Evolutionary conservation across 2,797 vertebrate genomes (phyloP), one percentile per base, ranked within the genome.

Genomic region (Aphelocoma californica): DNA sequence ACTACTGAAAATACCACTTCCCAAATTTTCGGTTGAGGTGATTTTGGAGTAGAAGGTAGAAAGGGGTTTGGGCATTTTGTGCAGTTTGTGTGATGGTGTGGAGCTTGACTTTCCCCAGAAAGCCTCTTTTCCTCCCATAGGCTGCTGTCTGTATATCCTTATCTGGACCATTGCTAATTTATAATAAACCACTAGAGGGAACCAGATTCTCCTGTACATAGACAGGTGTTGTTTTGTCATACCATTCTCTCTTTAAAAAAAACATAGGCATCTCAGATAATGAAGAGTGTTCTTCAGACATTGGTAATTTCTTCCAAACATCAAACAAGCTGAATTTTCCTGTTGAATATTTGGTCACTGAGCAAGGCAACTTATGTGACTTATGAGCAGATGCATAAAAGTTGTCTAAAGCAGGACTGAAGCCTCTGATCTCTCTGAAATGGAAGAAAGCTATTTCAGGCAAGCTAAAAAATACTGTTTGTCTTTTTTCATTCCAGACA

Each of bases 191-290:
- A 93, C 94, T 96, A 96, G 95, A 97, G 94, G 96, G 95, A 97
- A 93, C 86, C 96, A 97, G 89, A 96, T 97, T 95, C 92, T 96
- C 95, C 96, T 96, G 36, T 95, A 94, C 91, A 40, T 93, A 81
- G 90, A 84, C 86, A 95, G 93, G 82, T 95, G 90, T 78, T 88
- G 86, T 93, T 96, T 93, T 79, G 54, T 93, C 74, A 50, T 74
- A 72, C 72, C 44, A 70, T 88, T 83, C 57, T 64, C 67, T 45
- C 44, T 61, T 45, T 2, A 1, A 9, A 56, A 79, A 58, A 61
- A 86, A 7, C 18, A 12, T 1, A 40, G 16, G 5, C 24, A 67
- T 88, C 79, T 91, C 75, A 62, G 62, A 88, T 86, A 91, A 81
- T 3, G 2, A 87, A 67, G 57, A 67, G 61, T 81, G 61, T 92